Percentiles rank a stretch among this genome's conserved stretches.
phyloP scores from a whole-genome alignment of 1,140 invertebrate genomes.

The Caerostris extrusa region DNA sequence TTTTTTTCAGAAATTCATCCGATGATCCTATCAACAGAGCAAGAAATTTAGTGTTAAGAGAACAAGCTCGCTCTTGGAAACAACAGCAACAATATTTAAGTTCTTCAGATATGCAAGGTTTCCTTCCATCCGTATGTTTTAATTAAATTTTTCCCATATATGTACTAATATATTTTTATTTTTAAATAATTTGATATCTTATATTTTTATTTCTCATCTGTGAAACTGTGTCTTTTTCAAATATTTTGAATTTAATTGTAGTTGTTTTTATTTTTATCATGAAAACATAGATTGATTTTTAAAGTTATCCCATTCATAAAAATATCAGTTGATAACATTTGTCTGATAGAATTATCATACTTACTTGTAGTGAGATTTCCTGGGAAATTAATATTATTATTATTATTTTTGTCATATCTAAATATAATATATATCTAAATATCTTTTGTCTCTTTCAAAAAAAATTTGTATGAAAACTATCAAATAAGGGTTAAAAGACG shows the following conservation, averaged over 20 bases:
- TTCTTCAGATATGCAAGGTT: neutral
- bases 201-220: neutral
- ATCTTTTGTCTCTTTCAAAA: too few relatives aligned
- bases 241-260: neutral
- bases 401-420: too few relatives aligned
- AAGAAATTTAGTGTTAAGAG: conserved; percentile 51
- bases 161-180: neutral
- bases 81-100: conserved; percentile 44
- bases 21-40: conserved; percentile 61
- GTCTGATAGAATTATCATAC: too few relatives aligned
- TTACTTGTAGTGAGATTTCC: too few relatives aligned
- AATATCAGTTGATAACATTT: too few relatives aligned
- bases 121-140: conserved; percentile 25
- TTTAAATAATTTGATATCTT: neutral
- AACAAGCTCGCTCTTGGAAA: conserved; percentile 68
- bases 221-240: neutral
- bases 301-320: too few relatives aligned
- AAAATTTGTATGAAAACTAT: too few relatives aligned
- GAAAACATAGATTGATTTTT: too few relatives aligned
- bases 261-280: neutral
- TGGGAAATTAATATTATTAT: too few relatives aligned
- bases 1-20: conserved; percentile 6
- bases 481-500: too few relatives aligned
- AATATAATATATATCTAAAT: too few relatives aligned
- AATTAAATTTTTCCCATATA: neutral